Conservation (phyloP, 1,140 invertebrate genomes). For the Drosophila insularis region DNA sequence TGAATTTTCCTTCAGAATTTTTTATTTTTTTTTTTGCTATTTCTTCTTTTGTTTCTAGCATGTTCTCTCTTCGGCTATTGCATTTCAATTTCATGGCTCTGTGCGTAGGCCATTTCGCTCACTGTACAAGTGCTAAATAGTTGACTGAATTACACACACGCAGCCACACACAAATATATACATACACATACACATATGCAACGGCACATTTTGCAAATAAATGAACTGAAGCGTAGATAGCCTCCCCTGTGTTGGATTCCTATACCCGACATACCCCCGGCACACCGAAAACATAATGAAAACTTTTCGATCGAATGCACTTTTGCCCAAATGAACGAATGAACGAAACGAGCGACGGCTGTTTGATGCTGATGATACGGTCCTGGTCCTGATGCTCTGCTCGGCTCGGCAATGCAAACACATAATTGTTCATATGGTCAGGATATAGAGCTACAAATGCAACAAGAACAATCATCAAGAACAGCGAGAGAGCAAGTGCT, state of each 20-base stretch:
- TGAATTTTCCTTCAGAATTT: slow-evolving; percentile 13
- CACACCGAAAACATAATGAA: slow-evolving; percentile 68
- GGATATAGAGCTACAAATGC: slow-evolving; percentile 53
- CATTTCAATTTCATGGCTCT: slow-evolving; percentile 75
- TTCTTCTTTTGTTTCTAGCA: slow-evolving; percentile 5
- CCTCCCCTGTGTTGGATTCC: slow-evolving; percentile 33
- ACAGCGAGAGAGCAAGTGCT: slow-evolving; percentile 9
- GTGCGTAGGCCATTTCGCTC: slow-evolving; percentile 63
- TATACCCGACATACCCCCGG: slow-evolving; percentile 1
- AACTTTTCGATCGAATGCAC: slow-evolving; percentile 79
- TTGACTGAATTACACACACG: slow-evolving; percentile 64
- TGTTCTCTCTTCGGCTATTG: slow-evolving; percentile 11
- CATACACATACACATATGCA: slow-evolving; percentile 2
- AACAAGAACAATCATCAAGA: slow-evolving; percentile 25
- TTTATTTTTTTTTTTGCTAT: background rate
- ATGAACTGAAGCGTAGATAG: slow-evolving; percentile 75
- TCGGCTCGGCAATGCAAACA: slow-evolving; percentile 43
- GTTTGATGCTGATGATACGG: slow-evolving; percentile 14
- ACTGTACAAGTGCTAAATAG: slow-evolving; percentile 75
- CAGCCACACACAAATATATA: slow-evolving; percentile 20
- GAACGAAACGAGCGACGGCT: slow-evolving; percentile 26
- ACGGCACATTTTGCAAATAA: slow-evolving; percentile 57
- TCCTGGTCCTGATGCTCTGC: slow-evolving; percentile 11
- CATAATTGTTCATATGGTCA: slow-evolving; percentile 61
- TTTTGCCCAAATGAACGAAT: slow-evolving; percentile 41